Evolutionary conservation across 1,140 invertebrate genomes (phyloP).

Genomic region (Rhagoletis zephyria): DNA sequence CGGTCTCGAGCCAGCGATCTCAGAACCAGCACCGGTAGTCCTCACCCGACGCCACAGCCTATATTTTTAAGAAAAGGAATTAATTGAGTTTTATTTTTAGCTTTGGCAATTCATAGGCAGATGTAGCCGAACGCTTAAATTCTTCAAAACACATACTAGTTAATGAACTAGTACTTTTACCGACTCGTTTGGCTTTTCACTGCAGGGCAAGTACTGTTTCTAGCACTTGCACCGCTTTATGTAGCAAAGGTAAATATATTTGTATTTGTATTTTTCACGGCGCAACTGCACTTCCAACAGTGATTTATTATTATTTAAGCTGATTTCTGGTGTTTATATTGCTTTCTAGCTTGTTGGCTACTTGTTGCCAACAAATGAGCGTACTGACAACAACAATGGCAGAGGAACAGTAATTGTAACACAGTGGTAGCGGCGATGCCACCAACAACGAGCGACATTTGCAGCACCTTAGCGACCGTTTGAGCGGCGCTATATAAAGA

Average conservation of each 20-base stretch:
- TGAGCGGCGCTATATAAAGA: not conserved
- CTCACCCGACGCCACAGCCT: too few relatives aligned
- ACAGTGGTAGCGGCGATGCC: not conserved
- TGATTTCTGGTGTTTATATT: not conserved
- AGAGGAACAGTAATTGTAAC: constrained; percentile 43
- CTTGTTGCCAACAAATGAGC: constrained; percentile 31
- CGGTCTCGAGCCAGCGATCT: too few relatives aligned
- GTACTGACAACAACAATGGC: not conserved
- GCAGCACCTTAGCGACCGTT: constrained; percentile 8
- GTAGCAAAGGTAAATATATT: not conserved
- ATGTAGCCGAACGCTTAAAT: too few relatives aligned
- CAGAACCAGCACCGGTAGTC: too few relatives aligned
- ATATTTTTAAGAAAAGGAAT: too few relatives aligned
- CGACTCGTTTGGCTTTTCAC: too few relatives aligned
- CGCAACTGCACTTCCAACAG: not conserved
- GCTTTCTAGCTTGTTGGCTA: constrained; percentile 13
- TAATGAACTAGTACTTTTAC: too few relatives aligned
- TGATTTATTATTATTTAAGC: constrained; percentile 41
- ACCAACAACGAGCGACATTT: constrained; percentile 21
- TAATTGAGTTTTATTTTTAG: too few relatives aligned
- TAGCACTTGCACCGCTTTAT: too few relatives aligned
- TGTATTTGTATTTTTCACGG: not conserved
- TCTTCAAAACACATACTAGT: too few relatives aligned
- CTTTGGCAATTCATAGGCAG: too few relatives aligned
- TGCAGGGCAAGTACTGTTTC: not conserved